Evolutionary conservation across 2,797 vertebrate genomes (phyloP), one percentile per base, ranked within the genome.

Genomic region (Chiropotes sagulatus): DNA sequence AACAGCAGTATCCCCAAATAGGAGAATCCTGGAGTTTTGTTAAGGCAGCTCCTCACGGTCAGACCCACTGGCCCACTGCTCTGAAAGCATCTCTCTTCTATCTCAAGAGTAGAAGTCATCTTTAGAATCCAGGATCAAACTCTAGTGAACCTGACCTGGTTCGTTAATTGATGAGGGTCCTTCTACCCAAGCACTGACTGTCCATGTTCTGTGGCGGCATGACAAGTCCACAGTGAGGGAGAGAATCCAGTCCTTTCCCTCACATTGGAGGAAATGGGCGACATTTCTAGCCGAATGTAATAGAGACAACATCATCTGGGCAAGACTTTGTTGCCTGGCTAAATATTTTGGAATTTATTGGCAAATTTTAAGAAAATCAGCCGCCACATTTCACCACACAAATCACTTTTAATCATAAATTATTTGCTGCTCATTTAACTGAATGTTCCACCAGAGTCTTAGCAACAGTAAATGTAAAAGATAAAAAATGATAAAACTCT

Each of bases 291-390:
- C 20, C 4, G 39, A 12, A 73, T 8, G 5, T 11, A n/a, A 50
- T 4, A 67, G 52, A 78, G 39, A 97, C 70, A 46, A n/a, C 6
- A 76, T 30, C n/a, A 48, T 44, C 39, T 6, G 17, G 84, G 48
- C 17, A 72, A 64, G 44, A 92, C 44, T 93, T 50, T 12, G 30
- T 20, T 73, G 14, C 28, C 2, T 39, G 28, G 14, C 20, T 79
- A 52, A 48, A n/a, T 46, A 81, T 88, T 81, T 54, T 67, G 46
- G 8, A 81, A 91, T 50, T 61, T 64, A 73, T 41, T 33, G 28
- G 26, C 24, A 91, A 90, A 81, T 75, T 64, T 90, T 79, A 96
- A 94, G 90, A 83, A 89, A 97, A 89, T 75, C 57, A 64, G 33
- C 8, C 67, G 30, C 44, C 39, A 57, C 0, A 46, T 36, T 80